A percentile compares a stretch with the other conserved stretches of the same genome.
phyloP scores from a whole-genome alignment of 1,140 invertebrate genomes.

The Drosophila malerkotliana region DNA sequence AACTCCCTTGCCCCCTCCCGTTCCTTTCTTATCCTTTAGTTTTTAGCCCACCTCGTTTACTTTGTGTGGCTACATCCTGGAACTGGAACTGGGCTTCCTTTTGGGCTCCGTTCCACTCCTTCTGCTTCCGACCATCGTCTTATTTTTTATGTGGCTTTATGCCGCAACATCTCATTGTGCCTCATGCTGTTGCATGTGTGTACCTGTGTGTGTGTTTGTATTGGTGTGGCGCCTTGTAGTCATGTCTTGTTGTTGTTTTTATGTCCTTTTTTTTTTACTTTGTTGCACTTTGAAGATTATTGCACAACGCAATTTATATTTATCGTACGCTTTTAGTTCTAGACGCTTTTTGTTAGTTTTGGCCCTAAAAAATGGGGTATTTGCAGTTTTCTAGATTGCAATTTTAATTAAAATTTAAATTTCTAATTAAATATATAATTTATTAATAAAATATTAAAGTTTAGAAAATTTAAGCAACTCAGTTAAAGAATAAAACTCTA shows the following conservation, averaged over 20 bases:
- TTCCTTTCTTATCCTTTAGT: neutral
- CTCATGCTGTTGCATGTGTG: conserved; percentile 8
- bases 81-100: conserved; percentile 3
- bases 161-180: conserved; percentile 56
- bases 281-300: conserved; percentile 80
- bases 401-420: neutral
- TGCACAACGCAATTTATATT: conserved; percentile 81
- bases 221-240: conserved; percentile 18
- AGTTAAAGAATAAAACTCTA: too few relatives aligned
- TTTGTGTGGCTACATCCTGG: conserved; percentile 56
- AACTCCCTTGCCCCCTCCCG: neutral
- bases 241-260: conserved; percentile 30
- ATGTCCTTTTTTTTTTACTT: conserved; percentile 52
- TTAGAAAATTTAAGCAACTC: too few relatives aligned
- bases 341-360: conserved; percentile 50
- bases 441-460: too few relatives aligned
- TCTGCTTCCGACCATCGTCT: conserved; percentile 23
- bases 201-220: neutral
- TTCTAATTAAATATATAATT: neutral
- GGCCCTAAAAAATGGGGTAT: conserved; percentile 2
- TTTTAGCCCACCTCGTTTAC: conserved; percentile 43
- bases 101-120: conserved; percentile 15
- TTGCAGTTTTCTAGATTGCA: neutral
- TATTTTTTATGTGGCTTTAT: conserved; percentile 71
- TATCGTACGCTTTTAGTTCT: conserved; percentile 78